Percentiles rank a stretch among this genome's conserved stretches.
Conservation (phyloP, 1,140 invertebrate genomes). For the Trypoxylus dichotomus region DNA sequence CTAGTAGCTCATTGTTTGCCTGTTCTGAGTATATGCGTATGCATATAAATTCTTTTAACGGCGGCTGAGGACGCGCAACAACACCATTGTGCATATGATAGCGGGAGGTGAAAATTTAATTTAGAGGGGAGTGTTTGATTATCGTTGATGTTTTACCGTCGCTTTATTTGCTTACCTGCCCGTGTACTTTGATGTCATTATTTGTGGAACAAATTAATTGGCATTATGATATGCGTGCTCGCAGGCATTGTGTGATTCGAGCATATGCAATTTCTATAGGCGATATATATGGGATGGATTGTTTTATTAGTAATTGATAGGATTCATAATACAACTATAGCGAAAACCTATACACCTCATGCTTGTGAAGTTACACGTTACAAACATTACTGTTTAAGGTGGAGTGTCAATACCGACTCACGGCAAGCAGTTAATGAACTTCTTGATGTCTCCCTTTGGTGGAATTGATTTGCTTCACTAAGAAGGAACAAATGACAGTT, state of each 20-base stretch:
- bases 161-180: conserved; percentile 22
- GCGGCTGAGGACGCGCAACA: background rate
- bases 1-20: conserved; percentile 12
- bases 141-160: conserved; percentile 4
- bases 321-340: background rate
- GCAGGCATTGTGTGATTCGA: background rate
- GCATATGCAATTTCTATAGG: too few species aligned
- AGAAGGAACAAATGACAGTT: too few species aligned
- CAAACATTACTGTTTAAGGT: too few species aligned
- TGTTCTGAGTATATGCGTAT: background rate
- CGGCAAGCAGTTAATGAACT: too few species aligned
- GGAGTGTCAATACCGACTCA: too few species aligned
- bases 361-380: too few species aligned
- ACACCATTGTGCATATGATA: conserved; percentile 14
- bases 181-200: conserved; percentile 10
- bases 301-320: conserved; percentile 12
- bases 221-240: background rate
- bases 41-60: conserved; percentile 13
- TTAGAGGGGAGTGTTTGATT: conserved; percentile 8
- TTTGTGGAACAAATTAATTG: conserved; percentile 18
- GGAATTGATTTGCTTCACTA: too few species aligned
- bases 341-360: too few species aligned
- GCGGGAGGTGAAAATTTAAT: conserved; percentile 15
- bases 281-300: background rate
- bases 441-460: too few species aligned